Evolutionary conservation across 2,797 vertebrate genomes (phyloP).

Genomic region (Podargus strigoides): DNA sequence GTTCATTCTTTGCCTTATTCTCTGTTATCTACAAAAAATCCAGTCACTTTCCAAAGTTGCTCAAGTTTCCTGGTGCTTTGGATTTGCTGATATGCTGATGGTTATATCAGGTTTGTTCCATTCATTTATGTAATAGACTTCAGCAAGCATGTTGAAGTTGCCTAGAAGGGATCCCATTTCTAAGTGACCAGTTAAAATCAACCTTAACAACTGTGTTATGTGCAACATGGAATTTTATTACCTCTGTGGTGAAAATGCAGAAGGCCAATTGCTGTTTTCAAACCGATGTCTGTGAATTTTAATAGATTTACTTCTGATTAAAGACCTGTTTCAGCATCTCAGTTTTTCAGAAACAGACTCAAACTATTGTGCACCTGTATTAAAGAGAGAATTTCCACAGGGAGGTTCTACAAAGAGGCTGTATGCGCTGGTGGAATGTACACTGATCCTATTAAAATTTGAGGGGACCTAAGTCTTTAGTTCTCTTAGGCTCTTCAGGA

Average conservation of each 20-base stretch:
- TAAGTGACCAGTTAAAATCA: background rate
- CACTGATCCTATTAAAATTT: background rate
- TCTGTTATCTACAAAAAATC: background rate
- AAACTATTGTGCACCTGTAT: background rate
- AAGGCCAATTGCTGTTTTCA: background rate
- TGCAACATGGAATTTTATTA: background rate
- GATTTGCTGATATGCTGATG: background rate
- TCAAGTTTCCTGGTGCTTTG: background rate
- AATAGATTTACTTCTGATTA: background rate
- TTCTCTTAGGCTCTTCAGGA: background rate
- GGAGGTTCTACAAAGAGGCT: background rate
- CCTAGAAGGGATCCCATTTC: background rate
- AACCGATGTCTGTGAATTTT: background rate
- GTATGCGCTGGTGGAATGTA: background rate
- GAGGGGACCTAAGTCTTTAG: background rate
- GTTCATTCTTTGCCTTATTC: constrained; percentile 19
- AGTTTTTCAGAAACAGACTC: background rate
- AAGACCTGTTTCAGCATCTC: background rate
- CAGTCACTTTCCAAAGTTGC: background rate
- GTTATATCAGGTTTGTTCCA: background rate
- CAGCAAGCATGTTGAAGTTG: background rate
- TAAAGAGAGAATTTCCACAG: background rate
- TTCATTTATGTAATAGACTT: background rate
- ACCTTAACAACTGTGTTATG: background rate
- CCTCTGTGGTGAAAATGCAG: background rate